Evolutionary conservation across 2,113 vertebrate genomes (phyloP).

Genomic region (Corydoras sp.): DNA sequence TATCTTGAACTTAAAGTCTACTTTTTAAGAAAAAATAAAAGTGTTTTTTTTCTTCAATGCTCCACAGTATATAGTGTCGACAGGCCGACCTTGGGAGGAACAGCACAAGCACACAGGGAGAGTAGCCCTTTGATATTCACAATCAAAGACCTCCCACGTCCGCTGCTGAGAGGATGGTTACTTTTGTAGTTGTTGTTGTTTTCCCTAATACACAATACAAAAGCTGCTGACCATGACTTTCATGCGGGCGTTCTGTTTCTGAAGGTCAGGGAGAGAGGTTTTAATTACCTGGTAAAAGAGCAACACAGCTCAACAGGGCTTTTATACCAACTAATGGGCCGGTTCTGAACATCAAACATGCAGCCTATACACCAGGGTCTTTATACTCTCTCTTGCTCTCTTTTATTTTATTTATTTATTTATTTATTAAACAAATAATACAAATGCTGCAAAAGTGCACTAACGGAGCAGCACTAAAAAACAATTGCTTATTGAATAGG

Average conservation of each 20-base stretch:
- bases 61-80: slow-evolving; percentile 17
- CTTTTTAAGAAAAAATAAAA: too few relatives aligned
- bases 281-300: slow-evolving; percentile 62
- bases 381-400: neutral
- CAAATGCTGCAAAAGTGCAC: too few relatives aligned
- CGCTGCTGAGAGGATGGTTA: slow-evolving; percentile 62
- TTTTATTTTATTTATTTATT: too few relatives aligned
- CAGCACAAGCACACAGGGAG: slow-evolving; percentile 38
- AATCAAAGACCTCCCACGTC: slow-evolving; percentile 48
- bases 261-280: slow-evolving; percentile 68
- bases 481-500: too few relatives aligned
- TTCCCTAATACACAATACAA: slow-evolving; percentile 60
- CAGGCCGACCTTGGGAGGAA: slow-evolving; percentile 39
- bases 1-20: too few relatives aligned
- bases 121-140: slow-evolving; percentile 48
- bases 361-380: slow-evolving; percentile 22
- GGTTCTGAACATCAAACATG: slow-evolving; percentile 38
- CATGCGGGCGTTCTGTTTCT: slow-evolving; percentile 58
- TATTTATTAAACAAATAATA: too few relatives aligned
- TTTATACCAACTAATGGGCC: slow-evolving; percentile 37
- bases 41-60: neutral
- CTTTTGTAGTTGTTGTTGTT: slow-evolving; percentile 68
- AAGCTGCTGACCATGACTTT: slow-evolving; percentile 75
- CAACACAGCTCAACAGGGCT: slow-evolving; percentile 42
- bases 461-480: too few relatives aligned